Conservation (phyloP, 64 coral and sea anemone species). For the Cladopsammia gracilis region DNA sequence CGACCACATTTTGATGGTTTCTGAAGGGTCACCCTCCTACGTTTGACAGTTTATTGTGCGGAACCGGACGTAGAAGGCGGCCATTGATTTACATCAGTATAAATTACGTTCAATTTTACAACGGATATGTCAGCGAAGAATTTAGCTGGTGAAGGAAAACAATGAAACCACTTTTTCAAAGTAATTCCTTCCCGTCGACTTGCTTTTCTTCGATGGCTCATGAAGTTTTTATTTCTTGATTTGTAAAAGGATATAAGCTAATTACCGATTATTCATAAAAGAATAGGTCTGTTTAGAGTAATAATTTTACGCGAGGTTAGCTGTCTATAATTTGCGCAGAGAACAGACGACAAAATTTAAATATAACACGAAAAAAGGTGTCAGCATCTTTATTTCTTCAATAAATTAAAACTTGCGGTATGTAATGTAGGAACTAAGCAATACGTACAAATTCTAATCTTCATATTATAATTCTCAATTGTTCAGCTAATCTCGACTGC, state of each 20-base stretch:
- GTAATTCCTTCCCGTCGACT: too few species aligned
- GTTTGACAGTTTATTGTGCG: constrained; percentile 1
- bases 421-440: not conserved
- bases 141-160: not conserved
- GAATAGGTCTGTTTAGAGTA: constrained; percentile 18
- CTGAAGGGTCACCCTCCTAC: constrained; percentile 7
- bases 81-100: not conserved
- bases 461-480: not conserved
- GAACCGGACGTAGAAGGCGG: too few species aligned
- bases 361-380: not conserved
- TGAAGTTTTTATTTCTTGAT: not conserved
- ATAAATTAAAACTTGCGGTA: constrained; percentile 32
- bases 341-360: not conserved
- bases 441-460: constrained; percentile 21
- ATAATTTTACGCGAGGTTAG: constrained; percentile 14
- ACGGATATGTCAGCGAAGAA: constrained; percentile 6
- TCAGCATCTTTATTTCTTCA: constrained; percentile 25
- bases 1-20: constrained; percentile 11
- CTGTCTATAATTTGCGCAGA: not conserved
- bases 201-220: not conserved
- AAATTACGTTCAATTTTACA: constrained; percentile 25
- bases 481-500: constrained; percentile 11
- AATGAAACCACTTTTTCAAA: not conserved
- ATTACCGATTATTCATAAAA: not conserved
- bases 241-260: not conserved